Evolutionary conservation across 1,140 invertebrate species (phyloP).

Genomic region (Hypothenemus hampei): DNA sequence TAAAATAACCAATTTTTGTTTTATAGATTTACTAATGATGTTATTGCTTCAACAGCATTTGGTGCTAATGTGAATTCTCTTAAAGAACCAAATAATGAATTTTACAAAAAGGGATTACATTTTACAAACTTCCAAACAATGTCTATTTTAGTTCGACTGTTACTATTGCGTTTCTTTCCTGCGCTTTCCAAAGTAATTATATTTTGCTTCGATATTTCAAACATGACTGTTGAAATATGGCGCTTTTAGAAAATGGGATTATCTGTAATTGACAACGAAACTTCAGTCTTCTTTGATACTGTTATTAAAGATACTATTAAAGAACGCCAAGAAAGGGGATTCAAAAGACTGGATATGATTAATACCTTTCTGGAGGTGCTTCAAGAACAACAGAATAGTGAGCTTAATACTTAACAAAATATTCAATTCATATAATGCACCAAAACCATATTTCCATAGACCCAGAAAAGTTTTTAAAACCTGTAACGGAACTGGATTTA

Average conservation of each 20-base stretch:
- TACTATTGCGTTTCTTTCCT: neutral
- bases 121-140: no score
- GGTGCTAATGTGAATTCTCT: slow-evolving; percentile 44
- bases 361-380: neutral
- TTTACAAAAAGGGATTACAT: slow-evolving; percentile 41
- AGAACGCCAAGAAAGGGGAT: slow-evolving; percentile 1
- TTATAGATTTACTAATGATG: slow-evolving; percentile 43
- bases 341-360: slow-evolving; percentile 1
- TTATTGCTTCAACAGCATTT: slow-evolving; percentile 45
- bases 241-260: no score
- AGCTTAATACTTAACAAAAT: slow-evolving; percentile 6
- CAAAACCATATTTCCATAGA: slow-evolving; percentile 1
- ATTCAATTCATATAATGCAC: neutral
- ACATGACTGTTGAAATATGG: slow-evolving; percentile 1
- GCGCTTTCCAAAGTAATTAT: neutral
- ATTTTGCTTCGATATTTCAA: neutral
- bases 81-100: slow-evolving; percentile 41
- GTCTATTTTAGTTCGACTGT: slow-evolving; percentile 14
- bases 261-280: no score
- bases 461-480: slow-evolving; percentile 27
- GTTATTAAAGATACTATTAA: no score
- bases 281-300: no score
- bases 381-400: slow-evolving; percentile 24
- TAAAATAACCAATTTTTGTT: no score
- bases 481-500: slow-evolving; percentile 14